A percentile compares a stretch with the other conserved stretches of the same genome.
Conservation (phyloP, 2,888 invertebrate genomes). For the Standfussiana lucernea region DNA sequence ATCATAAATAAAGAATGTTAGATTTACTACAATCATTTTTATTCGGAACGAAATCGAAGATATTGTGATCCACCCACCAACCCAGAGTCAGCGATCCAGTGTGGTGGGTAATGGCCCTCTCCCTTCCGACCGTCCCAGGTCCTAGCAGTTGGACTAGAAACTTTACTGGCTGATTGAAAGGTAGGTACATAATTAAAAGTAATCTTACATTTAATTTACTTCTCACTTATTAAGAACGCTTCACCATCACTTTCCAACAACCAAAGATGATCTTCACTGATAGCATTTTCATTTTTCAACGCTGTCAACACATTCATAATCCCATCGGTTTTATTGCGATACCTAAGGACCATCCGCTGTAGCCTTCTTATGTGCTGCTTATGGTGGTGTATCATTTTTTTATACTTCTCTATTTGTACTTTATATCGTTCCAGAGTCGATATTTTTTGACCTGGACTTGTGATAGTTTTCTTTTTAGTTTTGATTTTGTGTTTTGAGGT, state of each 20-base stretch:
- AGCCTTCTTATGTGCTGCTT: conserved; percentile 48
- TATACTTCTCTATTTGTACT: conserved; percentile 36
- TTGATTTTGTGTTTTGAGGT: background rate
- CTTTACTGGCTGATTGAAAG: background rate
- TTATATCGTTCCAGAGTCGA: conserved; percentile 29
- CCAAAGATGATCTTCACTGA: conserved; percentile 47
- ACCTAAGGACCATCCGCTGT: conserved; percentile 23
- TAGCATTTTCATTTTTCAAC: conserved; percentile 44
- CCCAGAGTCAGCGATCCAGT: background rate
- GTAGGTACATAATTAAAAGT: background rate
- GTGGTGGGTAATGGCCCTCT: background rate
- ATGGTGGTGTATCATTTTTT: conserved; percentile 30
- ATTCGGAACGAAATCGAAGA: background rate
- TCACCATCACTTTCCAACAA: conserved; percentile 46
- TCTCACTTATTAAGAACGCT: background rate
- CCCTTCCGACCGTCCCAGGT: background rate
- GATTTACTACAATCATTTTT: background rate
- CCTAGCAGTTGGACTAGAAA: background rate
- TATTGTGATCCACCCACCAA: background rate
- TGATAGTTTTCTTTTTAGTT: conserved; percentile 18
- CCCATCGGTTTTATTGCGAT: conserved; percentile 29
- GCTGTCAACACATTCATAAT: conserved; percentile 44
- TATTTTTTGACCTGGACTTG: conserved; percentile 18
- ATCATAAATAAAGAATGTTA: background rate
- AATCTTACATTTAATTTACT: background rate